Conservation (phyloP, 1,140 invertebrate species). For the Grapholita molesta region DNA sequence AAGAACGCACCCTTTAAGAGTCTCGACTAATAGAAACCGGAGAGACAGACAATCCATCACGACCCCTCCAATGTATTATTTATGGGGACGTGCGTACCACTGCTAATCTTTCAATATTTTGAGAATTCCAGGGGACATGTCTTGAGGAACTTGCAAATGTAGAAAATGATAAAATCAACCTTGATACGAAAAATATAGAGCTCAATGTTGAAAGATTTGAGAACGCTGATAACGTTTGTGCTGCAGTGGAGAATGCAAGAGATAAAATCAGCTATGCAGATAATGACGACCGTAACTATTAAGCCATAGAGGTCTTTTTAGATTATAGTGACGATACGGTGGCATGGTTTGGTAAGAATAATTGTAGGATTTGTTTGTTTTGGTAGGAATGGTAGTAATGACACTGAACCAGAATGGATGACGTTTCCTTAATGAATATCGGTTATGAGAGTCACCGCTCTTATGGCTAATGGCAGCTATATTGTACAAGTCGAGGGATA, state of each 20-base stretch:
- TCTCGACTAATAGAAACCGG: slow-evolving; percentile 71
- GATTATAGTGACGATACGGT: slow-evolving; percentile 19
- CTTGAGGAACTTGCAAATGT: slow-evolving; percentile 45
- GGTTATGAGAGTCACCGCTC: slow-evolving; percentile 54
- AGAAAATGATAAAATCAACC: slow-evolving; percentile 26
- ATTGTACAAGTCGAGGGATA: slow-evolving; percentile 4
- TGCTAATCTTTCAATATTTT: slow-evolving; percentile 77
- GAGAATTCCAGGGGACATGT: slow-evolving; percentile 60
- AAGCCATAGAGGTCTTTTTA: slow-evolving; percentile 43
- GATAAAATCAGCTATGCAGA: slow-evolving; percentile 28
- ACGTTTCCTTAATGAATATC: slow-evolving; percentile 71
- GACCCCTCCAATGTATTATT: slow-evolving; percentile 73
- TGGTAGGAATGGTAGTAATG: slow-evolving; percentile 67
- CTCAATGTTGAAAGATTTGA: slow-evolving; percentile 29
- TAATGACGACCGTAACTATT: slow-evolving; percentile 32
- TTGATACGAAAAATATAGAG: slow-evolving; percentile 35
- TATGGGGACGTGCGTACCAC: slow-evolving; percentile 67
- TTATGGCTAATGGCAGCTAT: slow-evolving; percentile 36
- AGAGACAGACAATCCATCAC: slow-evolving; percentile 76
- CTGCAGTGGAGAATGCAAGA: slow-evolving; percentile 40
- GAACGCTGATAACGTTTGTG: slow-evolving; percentile 31
- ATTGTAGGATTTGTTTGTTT: slow-evolving; percentile 76
- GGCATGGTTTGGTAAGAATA: slow-evolving; percentile 50
- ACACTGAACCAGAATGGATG: slow-evolving; percentile 70
- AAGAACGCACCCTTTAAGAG: slow-evolving; percentile 72